A percentile compares a stretch with the other conserved stretches of the same genome.
These are phyloP conservation scores for Dreissena polymorpha DNA, from an alignment of 1,140 invertebrate species.

Conservation along the genomic window DNA sequence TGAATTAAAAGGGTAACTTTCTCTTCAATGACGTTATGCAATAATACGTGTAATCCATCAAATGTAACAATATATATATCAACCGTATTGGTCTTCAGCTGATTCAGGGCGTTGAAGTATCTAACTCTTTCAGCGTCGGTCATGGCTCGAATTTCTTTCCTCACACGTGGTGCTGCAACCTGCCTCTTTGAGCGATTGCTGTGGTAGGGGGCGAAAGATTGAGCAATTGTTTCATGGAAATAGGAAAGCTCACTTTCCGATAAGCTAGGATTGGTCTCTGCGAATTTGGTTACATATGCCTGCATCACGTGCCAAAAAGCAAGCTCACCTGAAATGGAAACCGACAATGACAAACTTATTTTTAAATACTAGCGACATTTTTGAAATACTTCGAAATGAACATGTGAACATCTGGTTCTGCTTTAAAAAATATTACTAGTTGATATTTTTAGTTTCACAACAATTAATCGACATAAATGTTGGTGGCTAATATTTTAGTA, in stretches of 20 bases:
- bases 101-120: conserved; percentile 29
- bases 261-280: conserved; percentile 4
- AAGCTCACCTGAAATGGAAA: conserved; percentile 9
- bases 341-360: too few relatives aligned
- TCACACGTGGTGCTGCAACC: not conserved
- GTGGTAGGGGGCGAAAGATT: not conserved
- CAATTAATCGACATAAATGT: too few relatives aligned
- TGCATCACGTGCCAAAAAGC: conserved; percentile 32
- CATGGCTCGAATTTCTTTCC: conserved; percentile 33
- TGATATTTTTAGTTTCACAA: too few relatives aligned
- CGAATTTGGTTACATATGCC: conserved; percentile 15
- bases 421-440: too few relatives aligned
- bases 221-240: not conserved
- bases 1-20: too few relatives aligned
- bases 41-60: too few relatives aligned
- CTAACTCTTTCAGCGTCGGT: not conserved
- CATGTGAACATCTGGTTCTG: too few relatives aligned
- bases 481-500: too few relatives aligned
- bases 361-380: too few relatives aligned
- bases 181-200: conserved; percentile 16
- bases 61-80: not conserved
- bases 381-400: too few relatives aligned
- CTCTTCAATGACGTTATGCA: too few relatives aligned
- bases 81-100: conserved; percentile 24
- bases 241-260: not conserved